Base-by-base conservation (phyloP, 1,140 invertebrate genomes). In the Cylas formicarius region DNA sequence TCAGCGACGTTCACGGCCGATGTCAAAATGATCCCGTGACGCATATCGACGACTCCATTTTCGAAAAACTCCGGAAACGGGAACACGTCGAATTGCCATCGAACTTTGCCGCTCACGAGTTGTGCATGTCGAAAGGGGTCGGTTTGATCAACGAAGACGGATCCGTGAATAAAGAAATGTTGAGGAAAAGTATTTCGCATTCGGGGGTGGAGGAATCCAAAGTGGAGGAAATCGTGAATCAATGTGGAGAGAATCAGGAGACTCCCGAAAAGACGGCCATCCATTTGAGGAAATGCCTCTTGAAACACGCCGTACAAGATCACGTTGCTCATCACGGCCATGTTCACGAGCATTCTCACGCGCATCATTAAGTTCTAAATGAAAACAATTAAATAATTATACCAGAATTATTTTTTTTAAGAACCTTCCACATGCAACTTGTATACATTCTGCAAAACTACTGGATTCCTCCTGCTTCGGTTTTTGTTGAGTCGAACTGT, bases 51-150 rank as follows among this genome's bases (percentile, higher is more conserved):
- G 34, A 36, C 22, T 6, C 9, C 6, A 10, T 9, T 0, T 28
- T 26, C 11, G 13, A 44, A 26, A 13, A 20, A 24, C 6, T 20
- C 37, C 10, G n/a, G n/a, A 24, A 39, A 14, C 22, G 26, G 14
- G 22, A 24, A 13, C 18, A 9, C 5, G 42, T 21, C 4, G 22
- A 6, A 11, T 11, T 20, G 4, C 22, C 28, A 0, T 6, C 0
- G 19, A 28, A 21, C n/a, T 19, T 26, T 11, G 16, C 5, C 10
- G 39, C 32, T 17, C 34, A 38, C 7, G 17, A 31, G 9, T 11
- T 28, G 4, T 46, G 44, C 24, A 26, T 46, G 34, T 13, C 13
- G 7, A 37, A 46, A 28, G 34, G 22, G 17, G n/a, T 46, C 11
- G 8, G 13, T 2, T 9, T 38, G n/a, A 10, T 46, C 3, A 32